Conservation (phyloP, 1,140 invertebrate species). For the Samia ricini region DNA sequence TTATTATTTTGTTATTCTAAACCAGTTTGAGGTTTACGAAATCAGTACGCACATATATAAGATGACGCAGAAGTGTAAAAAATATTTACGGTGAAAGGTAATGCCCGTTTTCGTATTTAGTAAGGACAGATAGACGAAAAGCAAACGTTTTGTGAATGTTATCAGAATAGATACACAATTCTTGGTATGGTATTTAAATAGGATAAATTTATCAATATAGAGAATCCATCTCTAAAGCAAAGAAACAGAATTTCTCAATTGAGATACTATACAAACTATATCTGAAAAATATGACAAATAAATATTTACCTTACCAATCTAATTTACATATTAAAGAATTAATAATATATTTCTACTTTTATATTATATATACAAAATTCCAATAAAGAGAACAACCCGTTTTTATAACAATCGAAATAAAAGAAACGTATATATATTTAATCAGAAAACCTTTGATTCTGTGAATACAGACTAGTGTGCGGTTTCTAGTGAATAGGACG, state of each 20-base stretch:
- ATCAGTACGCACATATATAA: background rate
- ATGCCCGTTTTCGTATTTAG: background rate
- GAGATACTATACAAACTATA: too few relatives aligned
- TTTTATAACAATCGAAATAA: background rate
- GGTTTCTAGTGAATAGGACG: constrained; percentile 3
- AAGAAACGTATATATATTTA: background rate
- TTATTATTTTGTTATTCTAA: too few relatives aligned
- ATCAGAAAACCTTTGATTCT: background rate
- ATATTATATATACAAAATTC: background rate
- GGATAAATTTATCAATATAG: too few relatives aligned
- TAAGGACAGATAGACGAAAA: too few relatives aligned
- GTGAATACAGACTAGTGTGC: background rate
- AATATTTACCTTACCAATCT: background rate
- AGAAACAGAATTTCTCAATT: too few relatives aligned
- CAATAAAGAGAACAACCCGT: background rate
- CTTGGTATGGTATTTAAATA: background rate
- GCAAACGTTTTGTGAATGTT: too few relatives aligned
- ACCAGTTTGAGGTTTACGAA: background rate
- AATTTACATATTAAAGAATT: background rate
- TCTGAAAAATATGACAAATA: too few relatives aligned
- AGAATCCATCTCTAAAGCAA: too few relatives aligned
- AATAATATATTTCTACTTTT: background rate
- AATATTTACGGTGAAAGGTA: background rate
- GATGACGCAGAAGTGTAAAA: background rate
- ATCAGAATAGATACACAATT: background rate